Evolutionary conservation across 2,113 vertebrate genomes (phyloP), one percentile per base, ranked within the genome.

Genomic region (Sisor rabdophorus): DNA sequence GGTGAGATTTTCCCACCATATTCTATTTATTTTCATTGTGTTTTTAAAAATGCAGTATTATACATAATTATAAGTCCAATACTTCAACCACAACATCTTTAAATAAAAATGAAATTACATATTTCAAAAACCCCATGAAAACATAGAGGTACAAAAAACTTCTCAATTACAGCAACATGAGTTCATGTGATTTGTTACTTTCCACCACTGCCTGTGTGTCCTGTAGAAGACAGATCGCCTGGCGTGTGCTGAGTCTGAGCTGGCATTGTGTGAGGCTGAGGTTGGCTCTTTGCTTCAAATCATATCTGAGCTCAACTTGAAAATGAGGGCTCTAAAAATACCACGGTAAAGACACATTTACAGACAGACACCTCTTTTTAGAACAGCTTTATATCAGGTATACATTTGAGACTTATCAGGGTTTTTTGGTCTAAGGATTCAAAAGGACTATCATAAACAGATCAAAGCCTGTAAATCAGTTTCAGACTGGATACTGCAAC

Each of bases 291-390:
- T 89, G 60, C 88, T 87, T 65, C 87, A 76, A 16, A 88, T 89
- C 6, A 85, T 88, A 0, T 84, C 87, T 2, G 89, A 86, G 28
- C 85, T 91, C 17, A 90, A 91, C 56, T 81, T 52, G 28, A 90
- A 88, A 79, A 91, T 93, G 60, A 86, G 91, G 1, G 84, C 69
- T 32, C 83, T 93, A 26, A 92, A 90, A 73, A 79, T 88, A 64
- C 88, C 90, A 1, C 87, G 91, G 91, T 91, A 80, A 74, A 48
- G 19, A 44, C 26, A 78, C 16, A 59, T 2, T 28, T 16, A n/a
- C 26, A 44, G 4, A 44, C 40, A 44, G 40, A 44, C 40, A 52
- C 24, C 7, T 32, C 17, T 19, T 10, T 22, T 20, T 12, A 5
- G 8, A 30, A 56, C 10, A 12, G 2, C 12, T 60, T 40, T 56